Evolutionary conservation across 2,888 invertebrate species (phyloP), one percentile per base, ranked within the genome.

Genomic region (Tinea semifulvella): DNA sequence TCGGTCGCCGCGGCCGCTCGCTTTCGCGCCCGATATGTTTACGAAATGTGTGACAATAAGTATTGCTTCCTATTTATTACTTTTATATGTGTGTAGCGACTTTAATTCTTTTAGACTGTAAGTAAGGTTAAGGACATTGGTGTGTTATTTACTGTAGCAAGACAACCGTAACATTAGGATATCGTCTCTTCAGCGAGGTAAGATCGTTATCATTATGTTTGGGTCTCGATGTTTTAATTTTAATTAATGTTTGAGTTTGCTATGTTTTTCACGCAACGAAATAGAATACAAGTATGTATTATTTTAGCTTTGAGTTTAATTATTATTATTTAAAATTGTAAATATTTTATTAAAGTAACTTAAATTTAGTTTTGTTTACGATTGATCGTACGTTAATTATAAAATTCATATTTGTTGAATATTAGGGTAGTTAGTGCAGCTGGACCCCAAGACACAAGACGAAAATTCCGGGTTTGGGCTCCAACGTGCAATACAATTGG

Each of bases 41-140:
- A 73, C 69, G 75, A 57, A 80, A 77, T 66, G 74, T 79, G 76
- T 77, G 80, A 80, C 80, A 80, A 80, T 80, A 80, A 80, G 69
- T 76, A 74, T 76, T 73, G 70, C 77, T 79, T 76, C 77, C 75
- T 72, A 64, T 69, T 68, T 69, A 63, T 65, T 70, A 36, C 10
- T 14, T 36, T 36, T 18, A 36, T 36, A 36, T 36, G 6, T 10
- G 2, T 18, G 17, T 36, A 36, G 36, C 42, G 1, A 42, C 22
- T 19, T 42, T 46, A 18, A 39, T 28, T 31, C 39, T 20, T 19
- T 28, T 39, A 39, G n/a, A 40, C 19, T 19, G 44, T 44, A 22
- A 46, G 13, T 40, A n/a, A 19, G 22, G 42, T 43, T 36, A 36
- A 36, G 36, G 36, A 18, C 10, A 18, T 36, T 5, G 14, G 11